Percentiles rank a stretch among this genome's conserved stretches.
Evolutionary conservation across 1,140 invertebrate genomes (phyloP).

Genomic region (Coelopa frigida): DNA sequence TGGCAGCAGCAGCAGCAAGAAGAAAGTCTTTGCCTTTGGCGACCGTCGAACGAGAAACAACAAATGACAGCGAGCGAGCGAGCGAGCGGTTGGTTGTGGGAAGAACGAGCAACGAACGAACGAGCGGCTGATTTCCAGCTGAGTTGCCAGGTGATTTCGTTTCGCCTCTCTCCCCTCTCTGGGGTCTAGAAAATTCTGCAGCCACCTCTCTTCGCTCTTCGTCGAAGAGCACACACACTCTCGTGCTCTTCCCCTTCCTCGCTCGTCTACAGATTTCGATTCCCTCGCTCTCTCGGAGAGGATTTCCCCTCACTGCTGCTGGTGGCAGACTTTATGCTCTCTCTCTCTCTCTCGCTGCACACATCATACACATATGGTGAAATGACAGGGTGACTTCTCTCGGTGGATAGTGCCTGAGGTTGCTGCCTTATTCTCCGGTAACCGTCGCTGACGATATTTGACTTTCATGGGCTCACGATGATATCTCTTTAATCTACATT

Average conservation of each 20-base stretch:
- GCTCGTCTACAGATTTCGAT: not conserved
- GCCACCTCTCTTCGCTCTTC: not conserved
- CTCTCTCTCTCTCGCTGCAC: not conserved
- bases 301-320: not conserved
- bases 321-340: not conserved
- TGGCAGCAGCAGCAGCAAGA: no score
- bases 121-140: conserved; percentile 44
- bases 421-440: no score
- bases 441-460: no score
- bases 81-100: no score
- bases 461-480: no score
- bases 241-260: not conserved
- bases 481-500: no score
- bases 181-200: no score
- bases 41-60: not conserved
- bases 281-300: not conserved
- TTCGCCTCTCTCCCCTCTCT: conserved; percentile 2
- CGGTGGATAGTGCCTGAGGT: no score
- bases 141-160: conserved; percentile 43
- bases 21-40: no score
- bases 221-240: not conserved
- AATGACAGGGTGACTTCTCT: no score
- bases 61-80: not conserved
- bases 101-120: conserved; percentile 4
- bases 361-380: not conserved